These are phyloP conservation scores for Nipponia nippon DNA, from an alignment of 2,113 vertebrate species.

Conservation along the genomic window DNA sequence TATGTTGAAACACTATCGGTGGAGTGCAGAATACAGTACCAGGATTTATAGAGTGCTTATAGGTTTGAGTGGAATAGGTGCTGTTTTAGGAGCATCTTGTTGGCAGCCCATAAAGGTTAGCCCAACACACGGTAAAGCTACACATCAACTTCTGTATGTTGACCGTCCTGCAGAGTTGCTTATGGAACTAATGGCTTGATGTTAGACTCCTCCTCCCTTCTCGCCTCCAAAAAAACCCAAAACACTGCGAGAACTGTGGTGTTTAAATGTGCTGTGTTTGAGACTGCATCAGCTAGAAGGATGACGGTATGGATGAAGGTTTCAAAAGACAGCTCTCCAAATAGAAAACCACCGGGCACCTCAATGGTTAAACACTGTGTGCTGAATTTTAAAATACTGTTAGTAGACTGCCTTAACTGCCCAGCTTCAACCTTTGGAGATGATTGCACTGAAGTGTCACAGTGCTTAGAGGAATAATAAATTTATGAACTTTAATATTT, in stretches of 20 bases:
- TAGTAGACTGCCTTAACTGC: constrained; percentile 13
- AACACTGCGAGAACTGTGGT: not conserved
- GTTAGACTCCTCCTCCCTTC: not conserved
- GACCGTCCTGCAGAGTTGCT: not conserved
- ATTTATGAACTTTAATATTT: not conserved
- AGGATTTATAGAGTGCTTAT: not conserved
- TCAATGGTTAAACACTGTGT: not conserved
- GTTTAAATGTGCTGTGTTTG: not conserved
- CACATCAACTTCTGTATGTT: not conserved
- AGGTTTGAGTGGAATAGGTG: not conserved
- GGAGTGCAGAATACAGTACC: not conserved
- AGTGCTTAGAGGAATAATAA: not conserved
- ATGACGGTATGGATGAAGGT: not conserved
- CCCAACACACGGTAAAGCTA: not conserved
- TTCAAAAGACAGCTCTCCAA: not conserved
- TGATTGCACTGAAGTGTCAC: not conserved
- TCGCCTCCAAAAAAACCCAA: not conserved
- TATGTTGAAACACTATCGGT: not conserved
- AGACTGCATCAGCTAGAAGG: not conserved
- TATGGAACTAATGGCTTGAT: not conserved
- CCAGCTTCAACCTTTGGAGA: not conserved
- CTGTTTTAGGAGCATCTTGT: not conserved
- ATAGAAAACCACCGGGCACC: not conserved
- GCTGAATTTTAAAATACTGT: not conserved
- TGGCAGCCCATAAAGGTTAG: not conserved